Evolutionary conservation across 2,797 vertebrate genomes (phyloP).

Genomic region (Strix occidentalis): DNA sequence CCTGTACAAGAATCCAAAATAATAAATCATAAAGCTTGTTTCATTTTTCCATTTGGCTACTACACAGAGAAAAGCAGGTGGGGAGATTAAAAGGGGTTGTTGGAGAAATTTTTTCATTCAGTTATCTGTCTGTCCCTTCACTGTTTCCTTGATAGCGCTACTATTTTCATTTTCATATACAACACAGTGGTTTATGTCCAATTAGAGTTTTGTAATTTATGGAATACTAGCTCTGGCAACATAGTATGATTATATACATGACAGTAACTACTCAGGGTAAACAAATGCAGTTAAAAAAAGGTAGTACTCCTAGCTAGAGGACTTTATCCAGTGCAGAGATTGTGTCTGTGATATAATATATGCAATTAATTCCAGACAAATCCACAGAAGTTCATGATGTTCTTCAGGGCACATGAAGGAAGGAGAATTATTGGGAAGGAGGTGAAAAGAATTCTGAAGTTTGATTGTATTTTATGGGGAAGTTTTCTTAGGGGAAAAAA

Average conservation of each 20-base stretch:
- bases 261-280: not conserved
- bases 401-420: not conserved
- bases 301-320: not conserved
- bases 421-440: not conserved
- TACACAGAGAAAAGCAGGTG: not conserved
- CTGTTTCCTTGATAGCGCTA: not conserved
- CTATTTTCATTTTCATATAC: not conserved
- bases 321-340: not conserved
- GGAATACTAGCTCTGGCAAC: not conserved
- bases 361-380: not conserved
- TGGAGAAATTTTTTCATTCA: not conserved
- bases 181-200: not conserved
- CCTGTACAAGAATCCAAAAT: not conserved
- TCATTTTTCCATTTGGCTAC: not conserved
- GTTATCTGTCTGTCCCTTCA: not conserved
- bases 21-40: constrained; percentile 19
- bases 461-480: not conserved
- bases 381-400: not conserved
- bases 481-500: not conserved
- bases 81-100: not conserved
- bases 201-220: not conserved
- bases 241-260: not conserved
- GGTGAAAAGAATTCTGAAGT: not conserved
- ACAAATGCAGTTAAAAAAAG: not conserved
- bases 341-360: not conserved